Evolutionary conservation across 2,888 invertebrate genomes (phyloP).

Genomic region (Ceratothoa steindachneri): DNA sequence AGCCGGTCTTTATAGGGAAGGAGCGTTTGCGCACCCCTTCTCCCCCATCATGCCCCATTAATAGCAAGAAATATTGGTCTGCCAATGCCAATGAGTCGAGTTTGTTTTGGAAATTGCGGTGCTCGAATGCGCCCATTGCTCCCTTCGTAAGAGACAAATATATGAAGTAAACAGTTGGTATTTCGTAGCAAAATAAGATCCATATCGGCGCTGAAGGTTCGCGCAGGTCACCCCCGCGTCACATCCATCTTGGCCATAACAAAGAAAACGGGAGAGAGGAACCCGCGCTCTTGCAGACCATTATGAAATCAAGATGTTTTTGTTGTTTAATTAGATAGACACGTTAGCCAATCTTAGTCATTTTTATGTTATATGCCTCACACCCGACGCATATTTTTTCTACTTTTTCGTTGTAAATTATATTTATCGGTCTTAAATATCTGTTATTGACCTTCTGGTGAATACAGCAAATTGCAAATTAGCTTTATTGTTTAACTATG

Average conservation of each 20-base stretch:
- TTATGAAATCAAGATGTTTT: neutral
- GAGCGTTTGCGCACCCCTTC: too few relatives aligned
- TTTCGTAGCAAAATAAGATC: neutral
- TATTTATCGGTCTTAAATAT: neutral
- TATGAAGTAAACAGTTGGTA: neutral
- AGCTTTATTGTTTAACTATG: conserved; percentile 1
- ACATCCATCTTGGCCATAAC: neutral
- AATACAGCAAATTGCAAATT: neutral
- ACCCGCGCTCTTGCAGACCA: neutral
- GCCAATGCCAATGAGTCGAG: neutral
- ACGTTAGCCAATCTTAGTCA: neutral
- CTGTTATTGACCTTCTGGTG: neutral
- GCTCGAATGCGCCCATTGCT: too few relatives aligned
- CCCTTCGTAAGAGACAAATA: neutral
- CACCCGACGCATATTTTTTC: neutral
- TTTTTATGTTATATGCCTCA: neutral
- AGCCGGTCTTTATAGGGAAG: too few relatives aligned
- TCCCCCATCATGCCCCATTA: too few relatives aligned
- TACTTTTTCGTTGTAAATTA: neutral
- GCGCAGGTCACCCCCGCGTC: neutral
- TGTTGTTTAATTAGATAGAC: conserved; percentile 1
- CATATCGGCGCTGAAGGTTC: neutral
- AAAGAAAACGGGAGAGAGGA: neutral
- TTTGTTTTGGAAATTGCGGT: neutral
- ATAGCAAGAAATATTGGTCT: neutral